Evolutionary conservation across 53 echinoderm and acorn worm genomes (phyloP).

Genomic region (Echinometra lucunter): DNA sequence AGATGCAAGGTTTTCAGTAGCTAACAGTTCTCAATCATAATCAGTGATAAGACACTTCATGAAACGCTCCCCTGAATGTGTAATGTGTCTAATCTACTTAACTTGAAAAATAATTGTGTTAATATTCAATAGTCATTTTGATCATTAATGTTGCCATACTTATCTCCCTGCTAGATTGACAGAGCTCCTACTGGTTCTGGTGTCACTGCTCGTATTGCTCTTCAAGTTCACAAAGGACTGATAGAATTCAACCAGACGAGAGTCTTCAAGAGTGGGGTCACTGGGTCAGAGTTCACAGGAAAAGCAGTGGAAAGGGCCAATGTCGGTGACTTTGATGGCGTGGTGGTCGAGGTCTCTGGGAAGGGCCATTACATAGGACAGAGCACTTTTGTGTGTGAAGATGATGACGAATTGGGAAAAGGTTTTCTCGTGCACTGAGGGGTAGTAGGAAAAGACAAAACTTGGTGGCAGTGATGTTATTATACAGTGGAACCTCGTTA

Average conservation of each 20-base stretch:
- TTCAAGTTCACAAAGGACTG: constrained; percentile 84
- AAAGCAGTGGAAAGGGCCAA: constrained; percentile 73
- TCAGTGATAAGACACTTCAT: no score
- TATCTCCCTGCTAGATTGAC: constrained; percentile 74
- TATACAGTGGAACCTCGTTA: no score
- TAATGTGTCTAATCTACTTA: no score
- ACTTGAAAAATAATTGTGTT: no score
- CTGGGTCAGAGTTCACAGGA: constrained; percentile 78
- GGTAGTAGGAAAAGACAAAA: no score
- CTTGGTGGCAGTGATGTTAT: no score
- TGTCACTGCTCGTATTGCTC: constrained; percentile 87
- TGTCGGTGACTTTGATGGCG: constrained; percentile 83
- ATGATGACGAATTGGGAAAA: constrained; percentile 77
- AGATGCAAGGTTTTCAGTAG: no score
- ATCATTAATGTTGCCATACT: background rate
- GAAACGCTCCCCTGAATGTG: no score
- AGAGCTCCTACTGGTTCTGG: constrained; percentile 92
- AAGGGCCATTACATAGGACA: constrained; percentile 85
- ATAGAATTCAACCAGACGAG: constrained; percentile 79
- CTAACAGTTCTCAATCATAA: no score
- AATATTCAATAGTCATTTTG: no score
- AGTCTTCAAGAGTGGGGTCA: constrained; percentile 76
- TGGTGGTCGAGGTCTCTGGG: constrained; percentile 89
- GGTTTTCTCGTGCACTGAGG: constrained; percentile 76
- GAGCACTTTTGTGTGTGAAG: constrained; percentile 79